These are phyloP conservation scores for Dipodomys merriami DNA, from an alignment of 2,113 vertebrate genomes.

Conservation along the genomic window DNA sequence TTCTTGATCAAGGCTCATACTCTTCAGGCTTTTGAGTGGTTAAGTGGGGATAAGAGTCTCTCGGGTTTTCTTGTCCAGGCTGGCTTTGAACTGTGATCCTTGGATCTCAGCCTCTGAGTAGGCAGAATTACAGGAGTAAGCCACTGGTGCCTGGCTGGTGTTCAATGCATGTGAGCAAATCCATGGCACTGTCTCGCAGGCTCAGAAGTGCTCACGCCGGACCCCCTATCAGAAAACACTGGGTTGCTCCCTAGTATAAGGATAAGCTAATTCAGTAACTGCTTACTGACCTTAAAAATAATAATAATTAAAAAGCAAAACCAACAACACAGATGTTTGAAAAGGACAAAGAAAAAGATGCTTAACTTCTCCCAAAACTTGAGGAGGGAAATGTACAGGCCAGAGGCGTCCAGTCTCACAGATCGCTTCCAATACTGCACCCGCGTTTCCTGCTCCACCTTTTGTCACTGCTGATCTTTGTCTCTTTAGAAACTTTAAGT, in stretches of 20 bases:
- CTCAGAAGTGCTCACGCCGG: background rate
- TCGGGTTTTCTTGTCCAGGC: too few relatives aligned
- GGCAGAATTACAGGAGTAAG: too few relatives aligned
- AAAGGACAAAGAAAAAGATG: slow-evolving; percentile 3
- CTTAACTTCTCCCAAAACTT: background rate
- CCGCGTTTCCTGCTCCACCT: background rate
- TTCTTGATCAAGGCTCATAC: too few relatives aligned
- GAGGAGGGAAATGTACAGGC: background rate
- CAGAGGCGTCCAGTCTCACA: background rate
- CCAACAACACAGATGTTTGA: background rate
- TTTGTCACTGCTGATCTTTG: background rate
- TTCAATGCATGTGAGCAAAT: background rate
- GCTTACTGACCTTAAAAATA: background rate
- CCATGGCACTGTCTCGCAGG: background rate
- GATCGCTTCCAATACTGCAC: background rate
- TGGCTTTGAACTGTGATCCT: too few relatives aligned
- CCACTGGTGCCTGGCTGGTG: too few relatives aligned
- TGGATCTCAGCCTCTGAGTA: too few relatives aligned
- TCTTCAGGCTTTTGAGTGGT: too few relatives aligned
- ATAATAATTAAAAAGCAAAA: too few relatives aligned
- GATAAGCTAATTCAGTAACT: background rate
- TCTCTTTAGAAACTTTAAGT: background rate
- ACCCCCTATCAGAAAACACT: background rate
- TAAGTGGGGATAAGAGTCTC: too few relatives aligned
- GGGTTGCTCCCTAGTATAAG: background rate